Evolutionary conservation across 2,113 vertebrate species (phyloP), one percentile per base, ranked within the genome.

Genomic region (Seriola aureovittata): DNA sequence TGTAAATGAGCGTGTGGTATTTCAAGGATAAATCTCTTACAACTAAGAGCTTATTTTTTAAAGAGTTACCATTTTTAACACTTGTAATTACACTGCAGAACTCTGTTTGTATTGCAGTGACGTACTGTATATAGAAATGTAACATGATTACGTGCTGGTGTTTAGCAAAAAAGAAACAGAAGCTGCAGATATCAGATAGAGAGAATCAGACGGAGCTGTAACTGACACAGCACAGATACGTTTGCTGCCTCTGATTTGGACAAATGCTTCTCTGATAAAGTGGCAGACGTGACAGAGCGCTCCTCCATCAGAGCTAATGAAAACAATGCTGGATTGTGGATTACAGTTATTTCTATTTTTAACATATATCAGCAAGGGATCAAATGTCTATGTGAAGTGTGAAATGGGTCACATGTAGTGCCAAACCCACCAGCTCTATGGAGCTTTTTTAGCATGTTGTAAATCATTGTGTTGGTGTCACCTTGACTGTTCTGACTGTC

Each of bases 161-260:
- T n/a, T 17, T 25, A 10, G 57, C 12, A 29, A 14, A 13, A 29
- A 29, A 58, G n/a, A 55, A 44, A 16, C 8, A 65, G n/a, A 32
- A 34, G 16, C 23, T 34, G 8, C 3, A 19, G 17, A 54, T n/a
- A 5, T 8, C 14, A 11, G 36, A 10, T 16, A 8, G 46, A 36
- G 17, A 54, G 48, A 38, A 36, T 50, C 9, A 52, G 9, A 29
- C 12, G 46, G 12, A 29, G 23, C 25, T 67, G 42, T 48, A 32
- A 32, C 2, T 32, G 25, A 50, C 8, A 48, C 23, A 50, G 29
- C 1, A 8, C 5, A 52, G 17, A 36, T 36, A 36, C 6, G 34
- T 36, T 36, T 6, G 13, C 66, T 68, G 23, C 63, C 64, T 67
- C 23, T 46, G 44, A 50, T 68, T 69, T 69, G 19, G 16, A 42